Base-by-base conservation (phyloP, 2,888 invertebrate genomes). In the Pocota personata region DNA sequence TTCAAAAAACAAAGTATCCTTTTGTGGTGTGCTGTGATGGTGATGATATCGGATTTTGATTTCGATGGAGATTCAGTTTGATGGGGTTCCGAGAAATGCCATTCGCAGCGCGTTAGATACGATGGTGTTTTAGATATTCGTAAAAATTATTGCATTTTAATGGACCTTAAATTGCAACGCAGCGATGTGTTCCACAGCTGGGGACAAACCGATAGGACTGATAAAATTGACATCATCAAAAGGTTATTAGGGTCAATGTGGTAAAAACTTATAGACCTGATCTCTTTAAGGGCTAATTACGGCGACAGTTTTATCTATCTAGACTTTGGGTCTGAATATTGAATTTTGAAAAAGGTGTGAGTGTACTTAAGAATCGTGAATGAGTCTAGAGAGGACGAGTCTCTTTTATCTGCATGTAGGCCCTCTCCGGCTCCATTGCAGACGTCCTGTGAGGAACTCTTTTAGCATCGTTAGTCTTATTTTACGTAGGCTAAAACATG, bases 81-180 rank as follows among this genome's bases (percentile, higher is more conserved):
- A 71, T 57, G 40, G 14, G n/a, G 40, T 57, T 71, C 72, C 37
- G 0, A 19, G 67, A 67, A 67, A 50, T 50, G 24, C 35, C 24
- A 66, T 14, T 35, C 14, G 12, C 19, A 43, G 37, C 12, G 12
- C 37, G 19, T 46, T 46, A 27, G 62, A 46, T 32, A 14, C 12
- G 14, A 21, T 16, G 4, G 32, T 40, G 37, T 12, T 21, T 5
- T n/a, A 7, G 27, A 40, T 40, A 55, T 69, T 69, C 66, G 37
- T 66, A 50, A 37, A 69, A 27, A 69, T 66, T 66, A 66, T 66
- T 37, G 50, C 66, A 52, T 52, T 66, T 66, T 66, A 27, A 66
- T 66, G 35, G 66, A 24, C 37, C 24, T 50, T 14, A 35, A 66
- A 66, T 66, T 66, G 66, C 66, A 66, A 48, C 30, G 43, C 8